These are phyloP conservation scores for Channa striata DNA, from an alignment of 2,797 vertebrate species.

Conservation along the genomic window DNA sequence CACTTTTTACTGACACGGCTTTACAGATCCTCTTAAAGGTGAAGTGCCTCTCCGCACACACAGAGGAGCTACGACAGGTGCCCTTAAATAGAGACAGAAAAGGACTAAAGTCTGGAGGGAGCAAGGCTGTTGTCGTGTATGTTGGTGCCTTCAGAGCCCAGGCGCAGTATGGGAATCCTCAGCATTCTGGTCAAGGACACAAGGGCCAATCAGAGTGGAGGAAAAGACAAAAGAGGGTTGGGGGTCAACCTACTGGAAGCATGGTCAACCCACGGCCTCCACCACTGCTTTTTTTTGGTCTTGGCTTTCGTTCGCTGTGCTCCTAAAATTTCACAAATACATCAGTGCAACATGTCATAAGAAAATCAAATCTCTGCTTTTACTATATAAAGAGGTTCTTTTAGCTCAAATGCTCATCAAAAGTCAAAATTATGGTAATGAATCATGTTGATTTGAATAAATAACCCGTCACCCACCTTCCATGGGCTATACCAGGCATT, in stretches of 20 bases:
- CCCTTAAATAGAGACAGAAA: conserved; percentile 87
- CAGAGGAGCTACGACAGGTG: conserved; percentile 27
- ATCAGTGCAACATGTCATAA: conserved; percentile 88
- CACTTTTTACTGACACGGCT: conserved; percentile 11
- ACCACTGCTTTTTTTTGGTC: conserved; percentile 99
- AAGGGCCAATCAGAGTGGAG: conserved; percentile 93
- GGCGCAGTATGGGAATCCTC: conserved; percentile 84
- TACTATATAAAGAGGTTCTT: conserved; percentile 35
- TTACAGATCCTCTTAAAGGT: conserved; percentile 24
- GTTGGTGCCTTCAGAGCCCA: conserved; percentile 79
- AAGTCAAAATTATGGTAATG: conserved; percentile 13
- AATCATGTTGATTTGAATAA: not conserved
- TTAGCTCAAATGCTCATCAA: conserved; percentile 25
- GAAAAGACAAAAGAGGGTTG: conserved; percentile 84
- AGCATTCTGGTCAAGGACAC: conserved; percentile 99
- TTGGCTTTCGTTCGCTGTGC: conserved; percentile 99
- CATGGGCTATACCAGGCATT: not conserved
- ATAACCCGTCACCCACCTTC: conserved; percentile 2
- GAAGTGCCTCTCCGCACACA: conserved; percentile 22
- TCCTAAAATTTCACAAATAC: conserved; percentile 98
- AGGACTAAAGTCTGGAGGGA: conserved; percentile 75
- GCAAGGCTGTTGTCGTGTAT: conserved; percentile 13
- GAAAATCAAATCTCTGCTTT: conserved; percentile 46
- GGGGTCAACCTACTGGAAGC: conserved; percentile 99
- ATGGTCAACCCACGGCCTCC: conserved; percentile 99